Evolutionary conservation across 2,888 invertebrate species (phyloP).

Genomic region (Panzeria rudis): DNA sequence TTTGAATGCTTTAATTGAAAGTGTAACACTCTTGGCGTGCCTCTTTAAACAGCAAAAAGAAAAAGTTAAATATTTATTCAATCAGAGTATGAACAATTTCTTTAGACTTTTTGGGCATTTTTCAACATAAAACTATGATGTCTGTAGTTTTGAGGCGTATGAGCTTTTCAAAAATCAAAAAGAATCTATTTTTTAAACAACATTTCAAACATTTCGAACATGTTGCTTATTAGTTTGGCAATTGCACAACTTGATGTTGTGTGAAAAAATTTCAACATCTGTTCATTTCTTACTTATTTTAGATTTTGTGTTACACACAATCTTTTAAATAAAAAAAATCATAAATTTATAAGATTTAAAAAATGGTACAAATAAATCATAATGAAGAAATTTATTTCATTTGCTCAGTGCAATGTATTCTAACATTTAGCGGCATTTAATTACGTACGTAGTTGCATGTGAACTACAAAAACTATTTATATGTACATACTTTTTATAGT

Average conservation of each 20-base stretch:
- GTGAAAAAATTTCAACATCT: conserved; percentile 60
- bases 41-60: not conserved
- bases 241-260: conserved; percentile 48
- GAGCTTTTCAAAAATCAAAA: conserved; percentile 26
- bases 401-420: not conserved
- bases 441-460: too few species aligned
- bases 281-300: conserved; percentile 31
- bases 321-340: conserved; percentile 1
- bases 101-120: conserved; percentile 46
- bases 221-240: conserved; percentile 63
- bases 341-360: conserved; percentile 20
- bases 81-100: conserved; percentile 44
- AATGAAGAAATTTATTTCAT: conserved; percentile 10
- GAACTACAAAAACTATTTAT: not conserved
- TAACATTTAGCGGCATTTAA: not conserved
- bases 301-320: conserved; percentile 10
- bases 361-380: conserved; percentile 43
- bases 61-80: not conserved
- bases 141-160: conserved; percentile 28
- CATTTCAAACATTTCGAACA: conserved; percentile 42
- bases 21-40: not conserved
- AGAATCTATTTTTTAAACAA: conserved; percentile 27
- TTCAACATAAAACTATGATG: conserved; percentile 45
- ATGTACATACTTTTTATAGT: not conserved
- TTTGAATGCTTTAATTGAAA: not conserved